Percentiles rank a stretch among this genome's conserved stretches.
These are phyloP conservation scores for Ceyx cyanopectus DNA, from an alignment of 2,113 vertebrate genomes.

Conservation along the genomic window DNA sequence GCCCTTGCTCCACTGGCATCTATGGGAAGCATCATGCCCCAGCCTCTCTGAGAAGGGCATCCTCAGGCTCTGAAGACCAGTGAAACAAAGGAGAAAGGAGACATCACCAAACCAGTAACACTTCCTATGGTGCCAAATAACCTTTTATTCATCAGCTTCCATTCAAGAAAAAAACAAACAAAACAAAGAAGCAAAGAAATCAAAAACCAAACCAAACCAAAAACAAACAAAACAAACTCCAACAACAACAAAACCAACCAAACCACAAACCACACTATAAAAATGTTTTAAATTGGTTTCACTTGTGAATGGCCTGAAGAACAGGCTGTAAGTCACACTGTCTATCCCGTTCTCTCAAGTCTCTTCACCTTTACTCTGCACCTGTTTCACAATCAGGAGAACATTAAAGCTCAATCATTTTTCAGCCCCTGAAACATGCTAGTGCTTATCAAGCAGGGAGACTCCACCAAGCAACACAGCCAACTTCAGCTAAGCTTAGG, in stretches of 20 bases:
- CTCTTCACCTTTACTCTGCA: background rate
- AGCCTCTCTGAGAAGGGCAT: background rate
- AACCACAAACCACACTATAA: no score
- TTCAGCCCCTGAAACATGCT: background rate
- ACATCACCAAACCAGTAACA: background rate
- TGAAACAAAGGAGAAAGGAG: background rate
- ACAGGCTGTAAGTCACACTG: background rate
- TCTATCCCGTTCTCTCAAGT: background rate
- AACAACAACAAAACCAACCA: no score
- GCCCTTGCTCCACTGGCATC: no score
- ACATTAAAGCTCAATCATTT: background rate
- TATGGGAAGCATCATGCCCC: rapidly evolving
- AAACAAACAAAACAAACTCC: no score
- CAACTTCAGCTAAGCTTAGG: background rate
- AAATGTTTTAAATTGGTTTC: background rate
- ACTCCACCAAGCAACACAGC: background rate
- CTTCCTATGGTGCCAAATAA: background rate
- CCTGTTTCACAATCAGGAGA: background rate
- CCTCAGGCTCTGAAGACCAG: background rate
- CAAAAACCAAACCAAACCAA: no score
- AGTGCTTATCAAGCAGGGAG: no score
- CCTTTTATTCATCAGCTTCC: background rate
- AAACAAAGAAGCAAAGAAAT: no score
- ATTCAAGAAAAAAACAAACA: background rate
- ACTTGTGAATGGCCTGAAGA: background rate